Evolutionary conservation across 2,888 invertebrate species (phyloP).

Genomic region (Ichneumoninae sp.): DNA sequence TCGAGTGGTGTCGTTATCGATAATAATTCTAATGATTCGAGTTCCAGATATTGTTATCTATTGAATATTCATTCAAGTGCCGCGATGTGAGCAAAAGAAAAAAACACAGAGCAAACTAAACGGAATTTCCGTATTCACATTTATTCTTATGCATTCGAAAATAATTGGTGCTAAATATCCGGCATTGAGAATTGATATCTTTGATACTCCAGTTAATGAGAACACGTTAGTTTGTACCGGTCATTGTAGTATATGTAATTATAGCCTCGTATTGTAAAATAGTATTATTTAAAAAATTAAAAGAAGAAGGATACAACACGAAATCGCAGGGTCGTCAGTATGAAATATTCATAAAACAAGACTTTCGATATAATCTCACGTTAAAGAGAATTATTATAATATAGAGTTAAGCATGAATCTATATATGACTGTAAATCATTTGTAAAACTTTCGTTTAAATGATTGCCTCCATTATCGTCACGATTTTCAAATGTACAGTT

Average conservation of each 20-base stretch:
- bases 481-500: slow-evolving; percentile 53
- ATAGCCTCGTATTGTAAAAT: slow-evolving; percentile 27
- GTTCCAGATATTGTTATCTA: slow-evolving; percentile 45
- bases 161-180: slow-evolving; percentile 60
- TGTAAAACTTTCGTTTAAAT: slow-evolving; percentile 16
- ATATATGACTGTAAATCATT: slow-evolving; percentile 29
- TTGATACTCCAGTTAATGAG: slow-evolving; percentile 61
- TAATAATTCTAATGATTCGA: slow-evolving; percentile 20
- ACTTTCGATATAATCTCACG: slow-evolving; percentile 41
- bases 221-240: slow-evolving; percentile 36
- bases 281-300: slow-evolving; percentile 29
- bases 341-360: slow-evolving; percentile 35
- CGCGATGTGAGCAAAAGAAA: slow-evolving; percentile 29
- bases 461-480: slow-evolving; percentile 31
- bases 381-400: slow-evolving; percentile 31
- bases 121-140: slow-evolving; percentile 26
- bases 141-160: slow-evolving; percentile 41
- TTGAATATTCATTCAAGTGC: slow-evolving; percentile 40
- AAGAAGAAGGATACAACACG: slow-evolving; percentile 12
- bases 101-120: slow-evolving; percentile 27
- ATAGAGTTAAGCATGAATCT: slow-evolving; percentile 25
- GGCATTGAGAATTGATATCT: slow-evolving; percentile 63
- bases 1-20: slow-evolving; percentile 27
- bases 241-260: slow-evolving; percentile 62
- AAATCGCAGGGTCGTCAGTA: slow-evolving; percentile 41